These are phyloP conservation scores for Ophthalmolycus amberensis DNA, from an alignment of 2,113 vertebrate genomes.

Conservation along the genomic window DNA sequence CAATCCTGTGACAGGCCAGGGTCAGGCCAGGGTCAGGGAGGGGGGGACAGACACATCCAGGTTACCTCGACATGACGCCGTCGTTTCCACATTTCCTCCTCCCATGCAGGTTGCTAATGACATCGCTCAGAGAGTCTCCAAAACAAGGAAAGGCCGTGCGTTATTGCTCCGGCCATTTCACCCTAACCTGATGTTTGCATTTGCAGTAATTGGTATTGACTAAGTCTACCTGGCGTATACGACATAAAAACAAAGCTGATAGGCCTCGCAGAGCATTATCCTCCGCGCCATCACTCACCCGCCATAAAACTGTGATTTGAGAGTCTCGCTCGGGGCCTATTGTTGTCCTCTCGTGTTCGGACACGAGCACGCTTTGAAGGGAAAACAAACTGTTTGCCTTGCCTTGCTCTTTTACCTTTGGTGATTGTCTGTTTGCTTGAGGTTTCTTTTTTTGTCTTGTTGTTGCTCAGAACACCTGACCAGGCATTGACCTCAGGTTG, in stretches of 20 bases:
- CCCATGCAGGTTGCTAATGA: constrained; percentile 61
- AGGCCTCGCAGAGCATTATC: constrained; percentile 56
- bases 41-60: constrained; percentile 56
- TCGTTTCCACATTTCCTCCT: constrained; percentile 64
- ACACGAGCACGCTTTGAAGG: constrained; percentile 71
- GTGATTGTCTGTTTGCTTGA: constrained; percentile 74
- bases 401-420: constrained; percentile 72
- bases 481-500: constrained; percentile 78
- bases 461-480: constrained; percentile 79
- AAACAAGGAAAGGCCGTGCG: constrained; percentile 53
- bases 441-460: constrained; percentile 45
- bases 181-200: constrained; percentile 70
- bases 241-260: constrained; percentile 69
- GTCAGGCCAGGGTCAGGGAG: constrained; percentile 83
- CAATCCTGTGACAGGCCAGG: constrained; percentile 84
- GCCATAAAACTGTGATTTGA: constrained; percentile 76
- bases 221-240: constrained; percentile 64
- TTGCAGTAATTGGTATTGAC: constrained; percentile 70
- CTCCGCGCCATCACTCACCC: constrained; percentile 66
- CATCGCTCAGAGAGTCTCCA: constrained; percentile 46
- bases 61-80: constrained; percentile 39
- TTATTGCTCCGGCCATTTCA: constrained; percentile 62
- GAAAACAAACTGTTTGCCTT: constrained; percentile 74
- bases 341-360: constrained; percentile 74
- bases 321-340: constrained; percentile 61